A percentile compares a stretch with the other conserved stretches of the same genome.
Conservation (phyloP, 2,113 vertebrate genomes). For the Melanerpes aurifrons region DNA sequence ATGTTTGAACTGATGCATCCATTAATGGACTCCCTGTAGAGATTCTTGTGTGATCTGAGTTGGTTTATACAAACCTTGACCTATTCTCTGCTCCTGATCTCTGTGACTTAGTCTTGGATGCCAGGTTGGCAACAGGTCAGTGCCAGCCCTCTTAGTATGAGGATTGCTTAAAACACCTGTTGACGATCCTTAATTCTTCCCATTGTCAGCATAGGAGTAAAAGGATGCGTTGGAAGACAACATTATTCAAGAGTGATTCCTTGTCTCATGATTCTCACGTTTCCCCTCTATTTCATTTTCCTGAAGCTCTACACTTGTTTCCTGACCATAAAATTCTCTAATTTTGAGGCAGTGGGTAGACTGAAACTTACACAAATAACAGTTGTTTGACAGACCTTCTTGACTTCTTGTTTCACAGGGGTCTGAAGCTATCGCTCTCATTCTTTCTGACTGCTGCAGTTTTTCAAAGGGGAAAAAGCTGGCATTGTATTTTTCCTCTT, state of each 20-base stretch:
- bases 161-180: not conserved
- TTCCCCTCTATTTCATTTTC: not conserved
- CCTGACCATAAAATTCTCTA: not conserved
- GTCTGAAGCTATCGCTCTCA: not conserved
- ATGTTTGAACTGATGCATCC: not conserved
- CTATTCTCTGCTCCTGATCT: not conserved
- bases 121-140: accelerated
- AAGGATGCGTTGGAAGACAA: not conserved
- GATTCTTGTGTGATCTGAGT: not conserved
- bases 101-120: not conserved
- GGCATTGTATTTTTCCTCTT: not conserved
- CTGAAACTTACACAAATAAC: not conserved
- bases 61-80: not conserved
- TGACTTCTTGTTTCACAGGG: not conserved
- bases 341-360: not conserved
- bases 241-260: not conserved
- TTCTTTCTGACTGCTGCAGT: not conserved
- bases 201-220: not conserved
- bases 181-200: constrained; percentile 1
- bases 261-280: not conserved
- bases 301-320: not conserved
- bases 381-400: not conserved
- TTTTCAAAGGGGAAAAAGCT: constrained; percentile 8
- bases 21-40: not conserved
- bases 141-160: not conserved